These are phyloP conservation scores for Eledona agricola DNA, from an alignment of 2,888 invertebrate genomes.

Conservation along the genomic window DNA sequence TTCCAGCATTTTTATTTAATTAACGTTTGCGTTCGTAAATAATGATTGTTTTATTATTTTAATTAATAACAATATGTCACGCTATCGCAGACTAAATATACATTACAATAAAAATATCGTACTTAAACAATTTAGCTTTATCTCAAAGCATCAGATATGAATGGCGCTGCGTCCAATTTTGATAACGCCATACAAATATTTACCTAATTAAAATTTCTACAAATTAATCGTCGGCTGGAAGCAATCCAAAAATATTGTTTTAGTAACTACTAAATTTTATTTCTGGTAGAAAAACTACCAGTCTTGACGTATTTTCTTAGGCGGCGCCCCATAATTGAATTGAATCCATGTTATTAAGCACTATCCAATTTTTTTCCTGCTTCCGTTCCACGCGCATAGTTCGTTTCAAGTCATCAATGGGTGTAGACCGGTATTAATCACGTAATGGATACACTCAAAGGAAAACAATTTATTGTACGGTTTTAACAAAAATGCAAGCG, in stretches of 20 bases:
- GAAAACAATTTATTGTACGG: not conserved
- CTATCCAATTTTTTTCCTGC: slow-evolving; percentile 12
- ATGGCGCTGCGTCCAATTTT: no score
- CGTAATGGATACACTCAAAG: slow-evolving; percentile 7
- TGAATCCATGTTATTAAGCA: slow-evolving; percentile 13
- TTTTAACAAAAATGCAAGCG: slow-evolving; percentile 60
- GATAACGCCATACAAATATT: no score
- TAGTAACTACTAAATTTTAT: slow-evolving; percentile 4
- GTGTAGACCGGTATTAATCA: slow-evolving; percentile 4
- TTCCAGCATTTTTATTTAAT: slow-evolving; percentile 12
- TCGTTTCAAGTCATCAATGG: slow-evolving; percentile 3
- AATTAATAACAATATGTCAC: slow-evolving; percentile 8
- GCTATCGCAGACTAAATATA: slow-evolving; percentile 19
- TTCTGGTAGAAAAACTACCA: slow-evolving; percentile 1
- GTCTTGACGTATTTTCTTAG: slow-evolving; percentile 5
- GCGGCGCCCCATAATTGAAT: slow-evolving; percentile 16
- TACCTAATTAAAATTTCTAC: no score
- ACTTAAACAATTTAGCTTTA: not conserved
- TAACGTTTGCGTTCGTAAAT: slow-evolving; percentile 15
- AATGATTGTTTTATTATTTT: slow-evolving; percentile 27
- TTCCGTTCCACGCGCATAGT: slow-evolving; percentile 5
- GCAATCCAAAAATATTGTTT: slow-evolving; percentile 3
- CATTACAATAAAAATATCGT: not conserved
- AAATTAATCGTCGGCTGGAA: no score
- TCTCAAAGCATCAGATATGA: not conserved